Base-by-base conservation (phyloP, 2,113 vertebrate genomes). In the Rhabdornis inornatus region DNA sequence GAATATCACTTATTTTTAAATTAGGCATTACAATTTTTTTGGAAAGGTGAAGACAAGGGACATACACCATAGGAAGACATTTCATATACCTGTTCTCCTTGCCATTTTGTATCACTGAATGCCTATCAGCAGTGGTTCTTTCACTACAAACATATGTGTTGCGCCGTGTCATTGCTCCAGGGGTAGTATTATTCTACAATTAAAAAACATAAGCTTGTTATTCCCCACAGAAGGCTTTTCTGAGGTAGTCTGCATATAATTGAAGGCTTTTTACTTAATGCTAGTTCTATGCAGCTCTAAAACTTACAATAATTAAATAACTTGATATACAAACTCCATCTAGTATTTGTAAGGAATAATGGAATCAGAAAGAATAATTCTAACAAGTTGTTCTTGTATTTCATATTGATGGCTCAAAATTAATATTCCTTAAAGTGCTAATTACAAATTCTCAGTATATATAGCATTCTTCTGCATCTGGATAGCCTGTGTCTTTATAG, bases 101-200 rank as follows among this genome's bases (percentile, higher is more conserved):
- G 96, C 99, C 99, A 78, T 99, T 99, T 92, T 99, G 99, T 94
- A 99, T 99, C 82, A 99, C 99, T 28, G 99, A 98, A 69, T 99
- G 99, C 33, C 99, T 98, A 80, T 99, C 99, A 8, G 98, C 95
- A 95, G 99, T 98, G 83, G 98, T 99, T 72, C 99, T 97, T 96
- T 99, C 99, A 52, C 98, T 99, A 98, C 99, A 99, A 86, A 99
- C 99, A 0, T 99, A 99, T 7, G 99, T 99, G 97, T 99, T 99
- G 96, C 99, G 98, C 75, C 99, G 97, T 12, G 99, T 99, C 99
- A 99, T 99, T 28, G 99, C 99, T 57, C 98, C 99, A 15, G 99
- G 99, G 59, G 98, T 98, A 13, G 98, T 95, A 94, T 98, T 99
- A 97, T 98, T 99, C 99, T 99, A 97, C 55, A 96, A 94, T 79